Evolutionary conservation across 2,888 invertebrate species (phyloP), one percentile per base, ranked within the genome.

Genomic region (Adelognathus sp.): DNA sequence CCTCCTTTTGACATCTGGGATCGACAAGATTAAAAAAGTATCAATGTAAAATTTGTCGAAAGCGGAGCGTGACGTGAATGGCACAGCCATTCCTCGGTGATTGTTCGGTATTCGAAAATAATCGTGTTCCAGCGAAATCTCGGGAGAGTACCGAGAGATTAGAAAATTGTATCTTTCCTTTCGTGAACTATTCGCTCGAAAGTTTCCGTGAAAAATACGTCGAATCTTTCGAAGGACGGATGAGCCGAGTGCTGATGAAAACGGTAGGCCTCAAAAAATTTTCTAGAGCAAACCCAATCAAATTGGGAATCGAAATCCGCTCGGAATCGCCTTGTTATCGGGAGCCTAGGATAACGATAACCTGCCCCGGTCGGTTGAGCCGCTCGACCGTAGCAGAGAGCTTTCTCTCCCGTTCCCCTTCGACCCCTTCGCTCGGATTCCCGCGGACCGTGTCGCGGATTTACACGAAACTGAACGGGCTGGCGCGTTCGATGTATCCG

Each of bases 311-410:
- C 75, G 79, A 72, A 79, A 79, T 81, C 79, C 75, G 74, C 46
- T 81, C 63, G 75, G 79, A 81, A 82, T 84, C 79, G 78, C 81
- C 82, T 84, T 82, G 81, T 82, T 83, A 82, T 80, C 82, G 82
- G 74, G 33, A 60, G 41, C 73, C 72, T 71, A 73, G 80, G 82
- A 86, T 87, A 86, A 87, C 86, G 83, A 84, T 84, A 85, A 82
- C 85, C 84, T 71, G n/a, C 70, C 78, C 39, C 54, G 54, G 29
- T 36, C 27, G 67, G 21, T 29, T 11, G 29, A 27, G 27, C 54
- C 54, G 41, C n/a, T 67, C 54, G 29, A 67, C 67, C 67, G 54
- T 36, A 52, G 50, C 64, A 11, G 27, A 54, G 67, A n/a, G 9
- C 56, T 39, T 54, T 21, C 31, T 66, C 70, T 41, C 63, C 31